Base-by-base conservation (phyloP, 2,888 invertebrate species). In the Isoperla grammatica region DNA sequence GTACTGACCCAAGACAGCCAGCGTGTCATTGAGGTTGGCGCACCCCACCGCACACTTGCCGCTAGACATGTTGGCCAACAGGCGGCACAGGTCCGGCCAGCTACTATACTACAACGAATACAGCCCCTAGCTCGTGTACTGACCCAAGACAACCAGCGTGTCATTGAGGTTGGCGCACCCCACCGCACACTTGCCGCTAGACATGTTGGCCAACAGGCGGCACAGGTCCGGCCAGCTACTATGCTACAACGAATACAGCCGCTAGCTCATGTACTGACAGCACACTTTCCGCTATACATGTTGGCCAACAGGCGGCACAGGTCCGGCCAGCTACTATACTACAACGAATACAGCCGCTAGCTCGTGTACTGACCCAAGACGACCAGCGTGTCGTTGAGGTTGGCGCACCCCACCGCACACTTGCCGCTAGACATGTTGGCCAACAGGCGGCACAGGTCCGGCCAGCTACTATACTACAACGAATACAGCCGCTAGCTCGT, bases 1-100 rank as follows among this genome's bases (percentile, higher is more conserved):
- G 4, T 39, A 73, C 80, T 78, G 77, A 82, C 90, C 92, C 76
- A 89, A 88, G 61, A 88, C 90, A 65, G 91, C 75, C 50, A 93
- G 79, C 54, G 83, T 82, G 49, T 84, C 84, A 66, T 82, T 80
- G 60, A 88, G 75, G 70, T 84, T 83, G 42, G 85, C 87, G 62
- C 87, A 82, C 58, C 91, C 92, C 59, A 85, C 83, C 55, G 89
- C 86, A 75, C 90, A 88, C 64, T 90, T 81, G 48, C 83, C 82
- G 53, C 79, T 79, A 46, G 79, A 79, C 85, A 86, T 86, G 58
- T 79, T 78, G 20, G 83, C 80, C 63, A 80, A 71, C 17, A 79
- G 76, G 66, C 79, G 79, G 70, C 82, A 83, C 40, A 79, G 69
- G 68, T 82, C 82, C 0, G 81, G 80, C 67, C n/a, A n/a, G n/a